Evolutionary conservation across 2,888 invertebrate genomes (phyloP).

Genomic region (Brachylomia viminalis): DNA sequence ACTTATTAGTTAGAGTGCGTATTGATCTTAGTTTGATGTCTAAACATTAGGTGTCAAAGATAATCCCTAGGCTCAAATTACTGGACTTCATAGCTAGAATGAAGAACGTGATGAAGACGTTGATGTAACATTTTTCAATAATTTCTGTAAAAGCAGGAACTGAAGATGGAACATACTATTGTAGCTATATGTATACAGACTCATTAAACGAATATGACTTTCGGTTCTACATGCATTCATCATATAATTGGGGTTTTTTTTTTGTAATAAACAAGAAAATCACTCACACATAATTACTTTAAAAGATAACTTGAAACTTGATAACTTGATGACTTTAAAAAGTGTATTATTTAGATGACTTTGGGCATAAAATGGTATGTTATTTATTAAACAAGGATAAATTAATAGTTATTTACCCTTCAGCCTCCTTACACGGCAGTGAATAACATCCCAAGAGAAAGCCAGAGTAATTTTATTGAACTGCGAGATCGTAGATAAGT

Average conservation of each 20-base stretch:
- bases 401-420: background rate
- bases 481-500: slow-evolving; percentile 6
- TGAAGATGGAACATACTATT: background rate
- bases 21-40: slow-evolving; percentile 13
- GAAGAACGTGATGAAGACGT: no score
- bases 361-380: background rate
- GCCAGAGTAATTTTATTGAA: slow-evolving; percentile 15
- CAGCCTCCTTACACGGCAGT: background rate
- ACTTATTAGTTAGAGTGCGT: background rate
- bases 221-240: background rate
- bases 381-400: background rate
- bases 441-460: background rate
- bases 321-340: no score
- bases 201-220: background rate
- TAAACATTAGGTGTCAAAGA: background rate
- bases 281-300: background rate
- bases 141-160: background rate
- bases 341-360: background rate
- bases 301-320: background rate
- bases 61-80: background rate
- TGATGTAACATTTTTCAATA: no score
- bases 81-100: no score
- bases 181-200: background rate
- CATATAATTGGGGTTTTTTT: background rate
- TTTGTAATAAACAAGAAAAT: background rate